Percentiles rank a stretch among this genome's conserved stretches.
Conservation (phyloP, 2,797 vertebrate species). For the Caiman crocodilus region DNA sequence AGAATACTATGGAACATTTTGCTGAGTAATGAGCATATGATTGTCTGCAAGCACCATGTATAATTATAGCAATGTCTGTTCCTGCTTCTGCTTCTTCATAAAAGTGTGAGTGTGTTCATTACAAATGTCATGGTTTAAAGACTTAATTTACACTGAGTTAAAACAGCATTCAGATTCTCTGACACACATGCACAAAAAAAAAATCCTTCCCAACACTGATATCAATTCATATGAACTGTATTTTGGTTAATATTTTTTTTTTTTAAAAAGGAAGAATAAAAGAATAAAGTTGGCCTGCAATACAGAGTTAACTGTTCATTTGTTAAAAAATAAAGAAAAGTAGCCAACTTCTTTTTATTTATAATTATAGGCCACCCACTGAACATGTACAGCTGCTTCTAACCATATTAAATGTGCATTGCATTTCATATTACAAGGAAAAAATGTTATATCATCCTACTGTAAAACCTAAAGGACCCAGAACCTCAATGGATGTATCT, state of each 20-base stretch:
- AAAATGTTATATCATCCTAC: background rate
- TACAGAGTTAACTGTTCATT: background rate
- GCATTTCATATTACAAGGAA: background rate
- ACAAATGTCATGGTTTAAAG: conserved; percentile 19
- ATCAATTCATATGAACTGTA: background rate
- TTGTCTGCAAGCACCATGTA: background rate
- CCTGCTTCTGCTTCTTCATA: background rate
- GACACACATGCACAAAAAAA: background rate
- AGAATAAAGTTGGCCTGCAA: background rate
- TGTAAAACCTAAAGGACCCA: background rate
- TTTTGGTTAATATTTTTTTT: background rate
- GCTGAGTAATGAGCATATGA: background rate
- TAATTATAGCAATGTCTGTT: background rate
- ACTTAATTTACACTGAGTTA: background rate
- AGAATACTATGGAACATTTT: background rate
- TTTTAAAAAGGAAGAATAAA: background rate
- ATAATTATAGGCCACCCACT: background rate
- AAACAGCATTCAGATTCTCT: background rate
- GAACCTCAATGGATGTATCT: background rate
- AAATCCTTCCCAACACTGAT: background rate
- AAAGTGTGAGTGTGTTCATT: conserved; percentile 23
- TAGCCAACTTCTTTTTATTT: background rate
- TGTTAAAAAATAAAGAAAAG: conserved; percentile 22
- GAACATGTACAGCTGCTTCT: background rate
- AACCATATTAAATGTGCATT: background rate